Base-by-base conservation (phyloP, 2,113 vertebrate species). In the Mus spicilegus region DNA sequence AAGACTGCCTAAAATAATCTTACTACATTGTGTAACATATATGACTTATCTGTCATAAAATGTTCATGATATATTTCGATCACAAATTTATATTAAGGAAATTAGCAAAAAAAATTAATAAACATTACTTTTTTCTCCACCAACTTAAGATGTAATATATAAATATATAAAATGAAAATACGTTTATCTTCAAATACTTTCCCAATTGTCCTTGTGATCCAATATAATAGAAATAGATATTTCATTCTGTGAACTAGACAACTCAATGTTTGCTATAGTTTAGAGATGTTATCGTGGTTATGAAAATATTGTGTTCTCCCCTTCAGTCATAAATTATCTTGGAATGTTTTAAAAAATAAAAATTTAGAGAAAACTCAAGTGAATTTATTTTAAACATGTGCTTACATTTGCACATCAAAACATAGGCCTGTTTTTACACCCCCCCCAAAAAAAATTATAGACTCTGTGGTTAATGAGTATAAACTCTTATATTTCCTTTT, bases 401-500 rank as follows among this genome's bases (percentile, higher is more conserved):
- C 72, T 70, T 70, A 51, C 1, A 30, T 39, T 80, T 72, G 3
- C 61, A 95, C 56, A 42, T 54, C 76, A 92, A 42, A 42, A 42
- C 42, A n/a, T 84, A 84, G 61, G 6, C 19, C 30, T 89, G 33
- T 84, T 95, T 72, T 24, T 95, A 90, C 42, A 42, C 42, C 2
- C 42, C 42, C 28, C n/a, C 33, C 46, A 56, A 65, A 93, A 95
- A 9, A 0, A n/a, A 77, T 69, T 91, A 81, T 69, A 75, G 90
- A 69, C 8, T 77, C 84, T 87, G 65, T 30, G 61, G 30, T 80
- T 78, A 67, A 16, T 46, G 19, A 65, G 14, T 16, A 87, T 36
- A 77, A 73, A 95, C 89, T 91, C 19, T 85, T 76, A 76, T 93
- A 91, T 93, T 89, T 61, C 19, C 65, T 39, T 91, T 22, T 26